These are phyloP conservation scores for Troides oblongomaculatus DNA, from an alignment of 2,888 invertebrate species.

Conservation along the genomic window DNA sequence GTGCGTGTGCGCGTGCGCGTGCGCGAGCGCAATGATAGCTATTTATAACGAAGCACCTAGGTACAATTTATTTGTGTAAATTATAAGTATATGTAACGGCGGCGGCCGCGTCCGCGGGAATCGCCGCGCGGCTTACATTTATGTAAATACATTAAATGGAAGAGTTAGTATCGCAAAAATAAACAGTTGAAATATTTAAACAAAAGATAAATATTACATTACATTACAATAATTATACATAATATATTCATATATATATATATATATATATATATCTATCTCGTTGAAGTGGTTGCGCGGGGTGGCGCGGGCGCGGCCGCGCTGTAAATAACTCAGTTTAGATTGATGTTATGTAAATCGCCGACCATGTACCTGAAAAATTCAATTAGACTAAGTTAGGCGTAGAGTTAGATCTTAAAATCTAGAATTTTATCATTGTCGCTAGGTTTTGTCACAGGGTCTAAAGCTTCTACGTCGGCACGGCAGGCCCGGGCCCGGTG, in stretches of 20 bases:
- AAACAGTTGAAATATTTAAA: neutral
- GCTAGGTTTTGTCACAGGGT: slow-evolving; percentile 76
- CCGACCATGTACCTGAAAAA: slow-evolving; percentile 76
- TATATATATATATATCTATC: neutral
- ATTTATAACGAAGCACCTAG: slow-evolving; percentile 56
- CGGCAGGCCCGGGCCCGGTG: neutral
- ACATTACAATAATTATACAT: no score
- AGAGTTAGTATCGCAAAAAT: neutral
- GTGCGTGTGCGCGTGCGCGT: slow-evolving; percentile 16
- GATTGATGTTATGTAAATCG: slow-evolving; percentile 53
- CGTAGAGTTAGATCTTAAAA: slow-evolving; percentile 67
- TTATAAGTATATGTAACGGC: slow-evolving; percentile 40
- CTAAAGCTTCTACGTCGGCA: slow-evolving; percentile 45
- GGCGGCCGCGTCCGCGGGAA: slow-evolving; percentile 39
- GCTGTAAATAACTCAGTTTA: slow-evolving; percentile 66
- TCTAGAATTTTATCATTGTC: slow-evolving; percentile 68
- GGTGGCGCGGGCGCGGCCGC: slow-evolving; percentile 38
- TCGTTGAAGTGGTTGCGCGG: slow-evolving; percentile 2
- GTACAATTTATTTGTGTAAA: slow-evolving; percentile 60
- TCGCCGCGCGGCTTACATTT: slow-evolving; percentile 29
- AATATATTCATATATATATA: slow-evolving; percentile 21
- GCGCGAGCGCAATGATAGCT: slow-evolving; percentile 25
- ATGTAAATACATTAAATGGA: neutral
- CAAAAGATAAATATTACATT: neutral
- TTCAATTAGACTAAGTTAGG: slow-evolving; percentile 77